A percentile compares a stretch with the other conserved stretches of the same genome.
These are phyloP conservation scores for Dorcus parallelipipedus DNA, from an alignment of 2,888 invertebrate genomes.

Conservation along the genomic window DNA sequence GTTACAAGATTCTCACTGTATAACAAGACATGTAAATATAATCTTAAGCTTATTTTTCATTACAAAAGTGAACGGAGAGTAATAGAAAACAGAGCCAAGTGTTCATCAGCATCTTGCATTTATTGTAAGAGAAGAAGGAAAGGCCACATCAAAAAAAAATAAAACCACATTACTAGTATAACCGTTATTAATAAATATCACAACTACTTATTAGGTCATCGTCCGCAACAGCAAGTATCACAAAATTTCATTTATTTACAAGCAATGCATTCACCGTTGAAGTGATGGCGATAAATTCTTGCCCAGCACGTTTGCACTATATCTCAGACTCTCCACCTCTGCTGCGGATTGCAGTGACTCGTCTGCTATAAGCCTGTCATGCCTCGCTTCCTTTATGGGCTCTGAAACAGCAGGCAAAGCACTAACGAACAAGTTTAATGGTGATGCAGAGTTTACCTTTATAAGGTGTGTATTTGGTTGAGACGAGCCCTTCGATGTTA, in stretches of 20 bases:
- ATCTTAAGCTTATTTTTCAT: too few relatives aligned
- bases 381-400: constrained; percentile 70
- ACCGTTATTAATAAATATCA: not conserved
- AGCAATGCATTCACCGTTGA: constrained; percentile 28
- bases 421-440: not conserved
- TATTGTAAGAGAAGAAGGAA: too few relatives aligned
- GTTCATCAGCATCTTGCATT: too few relatives aligned
- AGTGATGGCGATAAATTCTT: constrained; percentile 66
- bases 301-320: constrained; percentile 64
- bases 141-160: too few relatives aligned
- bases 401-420: constrained; percentile 50
- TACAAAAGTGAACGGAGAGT: too few relatives aligned
- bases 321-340: constrained; percentile 65
- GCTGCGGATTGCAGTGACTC: constrained; percentile 56
- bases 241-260: not conserved
- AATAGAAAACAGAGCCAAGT: too few relatives aligned
- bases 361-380: constrained; percentile 64
- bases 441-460: not conserved
- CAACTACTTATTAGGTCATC: not conserved
- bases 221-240: constrained; percentile 1
- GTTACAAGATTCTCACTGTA: too few relatives aligned
- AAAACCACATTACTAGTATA: too few relatives aligned
- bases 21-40: too few relatives aligned
- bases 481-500: constrained; percentile 71
- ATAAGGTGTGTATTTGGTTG: constrained; percentile 73